Evolutionary conservation across 2,888 invertebrate genomes (phyloP).

Genomic region (Gastrophysa polygoni): DNA sequence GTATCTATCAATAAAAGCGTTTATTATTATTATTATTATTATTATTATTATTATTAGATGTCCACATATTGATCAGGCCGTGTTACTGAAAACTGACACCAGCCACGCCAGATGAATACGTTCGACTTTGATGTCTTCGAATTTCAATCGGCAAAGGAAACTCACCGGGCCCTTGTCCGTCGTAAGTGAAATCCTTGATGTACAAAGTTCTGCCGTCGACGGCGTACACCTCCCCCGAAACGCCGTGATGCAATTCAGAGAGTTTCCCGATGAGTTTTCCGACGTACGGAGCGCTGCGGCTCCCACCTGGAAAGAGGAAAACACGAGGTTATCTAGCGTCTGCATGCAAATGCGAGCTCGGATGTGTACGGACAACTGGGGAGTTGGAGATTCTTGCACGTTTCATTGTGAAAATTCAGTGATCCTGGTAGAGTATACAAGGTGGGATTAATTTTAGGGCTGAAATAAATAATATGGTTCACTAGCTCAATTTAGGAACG

Average conservation of each 20-base stretch:
- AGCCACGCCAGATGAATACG: no score
- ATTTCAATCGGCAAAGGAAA: no score
- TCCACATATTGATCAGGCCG: no score
- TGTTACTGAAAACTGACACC: no score
- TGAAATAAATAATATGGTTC: no score
- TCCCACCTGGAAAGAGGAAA: conserved; percentile 33
- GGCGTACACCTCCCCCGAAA: conserved; percentile 84
- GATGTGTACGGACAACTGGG: background rate
- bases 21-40: no score
- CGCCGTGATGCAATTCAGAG: conserved; percentile 80
- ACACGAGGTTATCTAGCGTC: background rate
- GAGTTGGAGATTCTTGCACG: background rate
- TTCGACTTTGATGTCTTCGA: no score
- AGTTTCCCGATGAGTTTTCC: conserved; percentile 81
- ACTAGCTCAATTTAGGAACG: no score
- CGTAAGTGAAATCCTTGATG: conserved; percentile 87
- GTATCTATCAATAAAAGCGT: no score
- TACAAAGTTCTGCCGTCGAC: conserved; percentile 87
- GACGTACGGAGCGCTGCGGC: conserved; percentile 65
- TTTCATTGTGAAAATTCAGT: background rate
- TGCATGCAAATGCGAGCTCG: background rate
- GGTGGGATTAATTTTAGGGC: no score
- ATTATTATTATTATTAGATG: no score
- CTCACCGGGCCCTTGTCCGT: conserved; percentile 88
- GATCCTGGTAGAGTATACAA: no score